Conservation (phyloP, 2,113 vertebrate species). For the Thamnophis sirtalis region DNA sequence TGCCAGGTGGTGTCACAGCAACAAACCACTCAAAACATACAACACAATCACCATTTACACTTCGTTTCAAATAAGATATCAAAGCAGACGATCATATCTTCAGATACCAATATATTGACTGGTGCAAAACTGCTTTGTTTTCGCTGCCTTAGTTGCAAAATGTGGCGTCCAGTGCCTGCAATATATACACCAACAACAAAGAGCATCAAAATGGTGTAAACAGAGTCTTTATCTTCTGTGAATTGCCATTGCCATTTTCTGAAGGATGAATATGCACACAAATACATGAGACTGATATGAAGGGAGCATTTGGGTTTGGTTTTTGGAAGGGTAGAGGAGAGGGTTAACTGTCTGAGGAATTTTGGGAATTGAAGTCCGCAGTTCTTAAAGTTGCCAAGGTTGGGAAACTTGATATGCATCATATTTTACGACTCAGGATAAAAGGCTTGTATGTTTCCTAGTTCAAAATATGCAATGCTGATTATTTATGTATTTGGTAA, state of each 20-base stretch:
- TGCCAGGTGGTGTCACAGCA: neutral
- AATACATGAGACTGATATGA: neutral
- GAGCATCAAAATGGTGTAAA: neutral
- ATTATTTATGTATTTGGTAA: neutral
- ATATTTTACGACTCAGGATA: neutral
- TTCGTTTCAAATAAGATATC: neutral
- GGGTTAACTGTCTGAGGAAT: neutral
- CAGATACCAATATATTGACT: neutral
- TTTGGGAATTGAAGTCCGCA: neutral
- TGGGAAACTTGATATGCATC: neutral
- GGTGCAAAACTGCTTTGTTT: neutral
- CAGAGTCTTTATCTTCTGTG: neutral
- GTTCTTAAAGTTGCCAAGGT: neutral
- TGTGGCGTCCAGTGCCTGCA: neutral
- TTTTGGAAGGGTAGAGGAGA: accelerated
- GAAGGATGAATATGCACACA: neutral
- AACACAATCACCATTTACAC: neutral
- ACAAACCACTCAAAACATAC: neutral
- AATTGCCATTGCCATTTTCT: neutral
- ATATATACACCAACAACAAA: neutral
- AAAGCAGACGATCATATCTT: neutral
- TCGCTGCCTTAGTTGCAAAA: neutral
- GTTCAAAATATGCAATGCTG: neutral
- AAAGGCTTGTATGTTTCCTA: neutral
- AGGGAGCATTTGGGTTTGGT: neutral